Evolutionary conservation across 2,888 invertebrate genomes (phyloP), one percentile per base, ranked within the genome.

Genomic region (Nomada hirtipes): DNA sequence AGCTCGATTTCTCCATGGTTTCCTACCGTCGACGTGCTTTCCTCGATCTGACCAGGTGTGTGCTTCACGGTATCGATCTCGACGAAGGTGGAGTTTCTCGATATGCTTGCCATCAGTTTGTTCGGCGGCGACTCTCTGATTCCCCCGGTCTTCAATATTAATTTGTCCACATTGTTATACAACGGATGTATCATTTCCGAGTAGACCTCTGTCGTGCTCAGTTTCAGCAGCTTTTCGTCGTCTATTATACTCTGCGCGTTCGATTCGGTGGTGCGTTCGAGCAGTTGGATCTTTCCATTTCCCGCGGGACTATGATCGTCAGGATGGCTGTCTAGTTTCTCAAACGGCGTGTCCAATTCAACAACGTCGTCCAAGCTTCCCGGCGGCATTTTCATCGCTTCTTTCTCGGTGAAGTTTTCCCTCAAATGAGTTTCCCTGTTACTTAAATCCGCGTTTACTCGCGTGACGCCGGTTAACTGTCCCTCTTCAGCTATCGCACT

Each of bases 51-150:
- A 0, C 80, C 82, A 0, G 82, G 83, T 0, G 79, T 89, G n/a
- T 83, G 86, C 18, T 86, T 80, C 23, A 91, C 53, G 2, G 87
- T 90, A 20, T 89, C 90, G 15, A 90, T 84, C 60, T 92, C 89
- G 9, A 93, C 84, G 73, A 92, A 93, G 0, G 92, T 93, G 3
- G 91, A 89, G 82, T 93, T 93, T 44, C 90, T 90, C 11, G 90
- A 88, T 2, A 85, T 52, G 18, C 59, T 86, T 0, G 64, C 7
- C 2, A 42, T 52, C 9, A 60, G 18, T 4, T 68, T 83, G 23
- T 75, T 83, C 0, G 76, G 74, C 1, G 70, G 23, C 0, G 60
- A 13, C 13, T 72, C 77, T 13, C 80, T 78, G 0, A 9, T 69
- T 2, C 26, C 71, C 20, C 76, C 59, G 23, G 69, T 79, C 26